Evolutionary conservation across 2,888 invertebrate genomes (phyloP).

Genomic region (Trisateles emortualis): DNA sequence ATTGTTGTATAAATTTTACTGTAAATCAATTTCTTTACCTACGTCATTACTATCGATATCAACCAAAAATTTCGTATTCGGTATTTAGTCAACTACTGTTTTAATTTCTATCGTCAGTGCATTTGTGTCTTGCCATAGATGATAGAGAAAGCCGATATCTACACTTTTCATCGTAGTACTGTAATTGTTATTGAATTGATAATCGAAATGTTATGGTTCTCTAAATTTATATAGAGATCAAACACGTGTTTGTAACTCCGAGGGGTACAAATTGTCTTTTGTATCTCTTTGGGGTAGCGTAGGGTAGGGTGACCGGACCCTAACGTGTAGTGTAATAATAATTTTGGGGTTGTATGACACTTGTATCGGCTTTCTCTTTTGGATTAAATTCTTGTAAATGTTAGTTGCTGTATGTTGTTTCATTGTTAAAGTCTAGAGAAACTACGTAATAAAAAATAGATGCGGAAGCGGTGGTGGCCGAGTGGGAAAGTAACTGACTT

Average conservation of each 20-base stretch:
- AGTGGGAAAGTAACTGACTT: too few relatives aligned
- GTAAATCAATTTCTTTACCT: constrained; percentile 3
- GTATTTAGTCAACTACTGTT: too few relatives aligned
- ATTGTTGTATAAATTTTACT: constrained; percentile 1
- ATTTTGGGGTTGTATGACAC: constrained; percentile 6
- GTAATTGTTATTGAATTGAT: constrained; percentile 36
- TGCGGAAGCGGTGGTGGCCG: too few relatives aligned
- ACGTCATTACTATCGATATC: constrained; percentile 5
- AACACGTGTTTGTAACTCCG: constrained; percentile 30
- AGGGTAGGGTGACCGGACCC: constrained; percentile 29
- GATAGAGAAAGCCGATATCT: too few relatives aligned
- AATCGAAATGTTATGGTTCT: constrained; percentile 26
- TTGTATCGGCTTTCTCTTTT: constrained; percentile 13
- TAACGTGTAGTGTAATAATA: constrained; percentile 16
- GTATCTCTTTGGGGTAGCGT: constrained; percentile 13
- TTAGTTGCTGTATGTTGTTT: too few relatives aligned
- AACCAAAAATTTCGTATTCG: constrained; percentile 5
- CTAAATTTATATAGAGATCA: constrained; percentile 17
- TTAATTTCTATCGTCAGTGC: too few relatives aligned
- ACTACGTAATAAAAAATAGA: too few relatives aligned
- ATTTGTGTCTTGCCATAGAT: too few relatives aligned
- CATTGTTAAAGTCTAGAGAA: too few relatives aligned
- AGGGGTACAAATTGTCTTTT: constrained; percentile 27
- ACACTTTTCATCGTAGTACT: too few relatives aligned
- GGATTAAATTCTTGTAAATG: constrained; percentile 6